Percentiles rank a stretch among this genome's conserved stretches.
These are phyloP conservation scores for Coleophora deauratella DNA, from an alignment of 2,888 invertebrate genomes.

Conservation along the genomic window DNA sequence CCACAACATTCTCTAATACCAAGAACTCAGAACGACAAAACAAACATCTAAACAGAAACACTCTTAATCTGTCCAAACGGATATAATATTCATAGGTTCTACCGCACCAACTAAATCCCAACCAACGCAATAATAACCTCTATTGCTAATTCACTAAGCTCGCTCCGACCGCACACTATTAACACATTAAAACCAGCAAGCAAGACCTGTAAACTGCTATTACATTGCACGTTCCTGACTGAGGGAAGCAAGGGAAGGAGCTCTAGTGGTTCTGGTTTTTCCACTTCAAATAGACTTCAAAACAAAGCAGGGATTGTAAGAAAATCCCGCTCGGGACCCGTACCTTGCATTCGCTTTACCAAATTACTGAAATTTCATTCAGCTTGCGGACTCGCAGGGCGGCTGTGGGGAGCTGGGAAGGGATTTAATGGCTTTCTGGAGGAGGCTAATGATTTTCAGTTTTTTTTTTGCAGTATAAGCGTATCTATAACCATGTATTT, in stretches of 20 bases:
- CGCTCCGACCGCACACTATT: slow-evolving; percentile 27
- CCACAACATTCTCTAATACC: slow-evolving; percentile 1
- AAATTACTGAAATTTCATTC: slow-evolving; percentile 73
- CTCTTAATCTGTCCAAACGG: slow-evolving; percentile 49
- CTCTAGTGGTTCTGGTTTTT: slow-evolving; percentile 29
- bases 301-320: slow-evolving; percentile 68
- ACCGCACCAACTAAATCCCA: slow-evolving; percentile 21
- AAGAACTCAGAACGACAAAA: slow-evolving; percentile 14
- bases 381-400: slow-evolving; percentile 54
- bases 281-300: slow-evolving; percentile 49
- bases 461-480: too few species aligned
- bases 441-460: slow-evolving; percentile 16
- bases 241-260: slow-evolving; percentile 13
- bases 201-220: slow-evolving; percentile 29
- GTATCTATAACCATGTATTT: too few species aligned
- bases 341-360: slow-evolving; percentile 71
- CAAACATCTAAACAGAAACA: slow-evolving; percentile 25
- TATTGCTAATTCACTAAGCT: slow-evolving; percentile 30
- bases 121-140: slow-evolving; percentile 29
- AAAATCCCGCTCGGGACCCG: slow-evolving; percentile 60
- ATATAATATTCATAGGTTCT: slow-evolving; percentile 37
- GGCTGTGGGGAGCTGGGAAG: slow-evolving; percentile 20
- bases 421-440: slow-evolving; percentile 16
- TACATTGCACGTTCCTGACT: slow-evolving; percentile 6
- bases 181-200: slow-evolving; percentile 31